Evolutionary conservation across 2,797 vertebrate genomes (phyloP), one percentile per base, ranked within the genome.

Genomic region (Coregonus sp.): DNA sequence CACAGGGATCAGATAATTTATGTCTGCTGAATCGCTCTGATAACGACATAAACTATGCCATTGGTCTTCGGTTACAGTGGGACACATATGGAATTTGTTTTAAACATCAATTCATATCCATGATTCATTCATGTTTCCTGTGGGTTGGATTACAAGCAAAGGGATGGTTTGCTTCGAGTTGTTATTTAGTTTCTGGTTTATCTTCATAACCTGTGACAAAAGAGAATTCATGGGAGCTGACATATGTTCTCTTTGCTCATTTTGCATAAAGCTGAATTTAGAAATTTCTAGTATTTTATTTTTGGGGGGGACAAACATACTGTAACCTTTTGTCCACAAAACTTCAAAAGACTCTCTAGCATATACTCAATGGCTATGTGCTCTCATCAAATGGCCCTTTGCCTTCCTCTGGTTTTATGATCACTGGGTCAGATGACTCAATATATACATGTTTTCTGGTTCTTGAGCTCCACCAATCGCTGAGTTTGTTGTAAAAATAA

Each of bases 21-120:
- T 70, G 74, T 77, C 81, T 84, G 72, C 74, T 73, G 78, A 76
- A 81, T 70, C 72, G 68, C 80, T 81, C 61, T 72, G 77, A 82
- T 86, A 78, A 78, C 52, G 50, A 56, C 74, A 70, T 74, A 75
- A 70, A 72, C 68, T 69, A 77, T n/a, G 72, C 63, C 69, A 18
- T 65, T 66, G 68, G 69, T 80, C 79, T 86, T 76, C 56, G 35
- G 77, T 86, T 86, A 79, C 82, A 78, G 75, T 73, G 63, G 37
- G 12, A 75, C 47, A 77, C 80, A 85, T 85, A 83, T 85, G 80
- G 83, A 81, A 82, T 76, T 82, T 79, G 80, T 84, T 86, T 84
- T 74, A 81, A 83, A 77, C 83, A 81, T 84, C 70, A 82, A 82
- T 86, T 85, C 81, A 85, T 85, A 82, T 81, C 76, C 74, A 79